Conservation (phyloP, 2,888 invertebrate species). For the Calephelis perditalis region DNA sequence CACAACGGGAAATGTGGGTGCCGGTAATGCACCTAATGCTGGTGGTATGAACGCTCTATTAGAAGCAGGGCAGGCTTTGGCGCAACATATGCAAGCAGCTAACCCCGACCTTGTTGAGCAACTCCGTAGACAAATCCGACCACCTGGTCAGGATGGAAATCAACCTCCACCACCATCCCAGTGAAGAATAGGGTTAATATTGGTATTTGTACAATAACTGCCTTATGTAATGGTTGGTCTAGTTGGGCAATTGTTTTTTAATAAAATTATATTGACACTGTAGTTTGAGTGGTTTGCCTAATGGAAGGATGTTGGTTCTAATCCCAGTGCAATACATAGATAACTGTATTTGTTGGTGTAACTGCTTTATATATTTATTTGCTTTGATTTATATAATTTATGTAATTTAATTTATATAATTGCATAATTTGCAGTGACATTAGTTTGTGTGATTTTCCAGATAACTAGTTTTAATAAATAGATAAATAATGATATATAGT, state of each 20-base stretch:
- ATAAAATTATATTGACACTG: too few relatives aligned
- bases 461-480: too few relatives aligned
- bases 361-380: too few relatives aligned
- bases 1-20: constrained; percentile 36
- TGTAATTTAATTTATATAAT: too few relatives aligned
- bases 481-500: too few relatives aligned
- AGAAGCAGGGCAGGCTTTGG: constrained; percentile 87
- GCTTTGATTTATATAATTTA: too few relatives aligned
- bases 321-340: too few relatives aligned
- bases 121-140: constrained; percentile 82
- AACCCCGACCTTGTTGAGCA: constrained; percentile 91
- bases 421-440: too few relatives aligned
- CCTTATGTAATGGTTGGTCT: constrained; percentile 1
- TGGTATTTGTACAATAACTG: constrained; percentile 2
- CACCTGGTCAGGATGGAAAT: constrained; percentile 40
- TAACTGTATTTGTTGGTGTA: too few relatives aligned
- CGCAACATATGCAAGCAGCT: constrained; percentile 87
- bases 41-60: constrained; percentile 61
- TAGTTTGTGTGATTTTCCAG: too few relatives aligned
- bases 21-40: constrained; percentile 30
- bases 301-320: too few relatives aligned
- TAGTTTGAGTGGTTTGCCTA: too few relatives aligned
- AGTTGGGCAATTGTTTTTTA: neutral
- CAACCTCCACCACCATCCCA: constrained; percentile 36
- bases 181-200: constrained; percentile 18